Evolutionary conservation across 1,140 invertebrate species (phyloP).

Genomic region (Drosophila kanapiae): DNA sequence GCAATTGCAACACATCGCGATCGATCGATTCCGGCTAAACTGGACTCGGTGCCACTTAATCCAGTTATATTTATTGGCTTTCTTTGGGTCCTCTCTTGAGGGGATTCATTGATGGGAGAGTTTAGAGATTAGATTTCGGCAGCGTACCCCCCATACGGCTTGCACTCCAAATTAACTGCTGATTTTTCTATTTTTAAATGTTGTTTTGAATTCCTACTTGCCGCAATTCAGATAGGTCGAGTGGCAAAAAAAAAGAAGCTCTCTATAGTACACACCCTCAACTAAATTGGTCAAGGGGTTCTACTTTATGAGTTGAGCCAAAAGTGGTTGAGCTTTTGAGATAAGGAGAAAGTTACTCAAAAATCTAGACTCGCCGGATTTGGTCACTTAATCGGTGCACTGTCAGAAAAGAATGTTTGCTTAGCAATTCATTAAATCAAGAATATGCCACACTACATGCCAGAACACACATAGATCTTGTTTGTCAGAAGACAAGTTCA

Average conservation of each 20-base stretch:
- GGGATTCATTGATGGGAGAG: not conserved
- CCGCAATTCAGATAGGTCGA: constrained; percentile 2
- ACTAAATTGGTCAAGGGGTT: not conserved
- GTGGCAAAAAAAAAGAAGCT: not conserved
- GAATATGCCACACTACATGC: no score
- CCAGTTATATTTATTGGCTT: constrained; percentile 17
- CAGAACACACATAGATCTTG: no score
- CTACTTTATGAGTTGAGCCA: constrained; percentile 3
- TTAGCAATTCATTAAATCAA: no score
- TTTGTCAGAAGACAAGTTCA: no score
- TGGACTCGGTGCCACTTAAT: not conserved
- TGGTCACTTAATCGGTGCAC: not conserved
- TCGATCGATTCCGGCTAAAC: not conserved
- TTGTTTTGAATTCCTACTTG: constrained; percentile 7
- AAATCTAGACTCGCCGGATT: not conserved
- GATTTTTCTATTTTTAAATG: constrained; percentile 8
- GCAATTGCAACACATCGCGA: constrained; percentile 70
- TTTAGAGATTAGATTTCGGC: constrained; percentile 27
- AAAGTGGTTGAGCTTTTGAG: not conserved
- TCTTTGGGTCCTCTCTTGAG: not conserved
- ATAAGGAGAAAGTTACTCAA: constrained; percentile 1
- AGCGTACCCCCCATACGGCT: not conserved
- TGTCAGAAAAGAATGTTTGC: not conserved
- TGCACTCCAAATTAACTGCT: not conserved
- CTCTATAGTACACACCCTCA: not conserved